Evolutionary conservation across 2,113 vertebrate genomes (phyloP).

Genomic region (Willisornis vidua): DNA sequence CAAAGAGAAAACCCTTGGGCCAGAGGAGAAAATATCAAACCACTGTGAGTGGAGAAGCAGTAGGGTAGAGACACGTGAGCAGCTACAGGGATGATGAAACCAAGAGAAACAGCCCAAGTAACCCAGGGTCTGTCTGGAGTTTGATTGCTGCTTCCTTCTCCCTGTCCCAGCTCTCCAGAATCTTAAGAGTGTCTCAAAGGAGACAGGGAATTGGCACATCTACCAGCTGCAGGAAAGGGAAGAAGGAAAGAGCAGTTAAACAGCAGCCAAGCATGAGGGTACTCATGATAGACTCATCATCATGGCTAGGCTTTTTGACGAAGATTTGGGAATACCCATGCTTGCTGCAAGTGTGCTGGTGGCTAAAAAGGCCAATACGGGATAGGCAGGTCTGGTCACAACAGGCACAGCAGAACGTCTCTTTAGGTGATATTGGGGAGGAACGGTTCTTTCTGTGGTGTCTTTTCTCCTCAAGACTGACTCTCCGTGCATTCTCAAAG

Average conservation of each 20-base stretch:
- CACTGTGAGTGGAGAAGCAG: not conserved
- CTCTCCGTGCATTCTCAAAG: no score
- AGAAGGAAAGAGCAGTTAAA: not conserved
- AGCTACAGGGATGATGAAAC: not conserved
- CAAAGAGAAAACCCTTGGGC: slow-evolving; percentile 34
- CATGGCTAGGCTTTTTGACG: no score
- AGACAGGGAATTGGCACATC: not conserved
- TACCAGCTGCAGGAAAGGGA: not conserved
- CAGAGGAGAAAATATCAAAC: slow-evolving; percentile 28
- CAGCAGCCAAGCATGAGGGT: not conserved
- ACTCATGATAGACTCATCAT: not conserved
- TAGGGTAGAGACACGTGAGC: not conserved
- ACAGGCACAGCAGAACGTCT: no score
- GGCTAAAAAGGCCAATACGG: no score
- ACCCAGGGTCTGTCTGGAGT: not conserved
- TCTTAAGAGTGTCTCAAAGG: fast-evolving
- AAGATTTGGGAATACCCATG: no score
- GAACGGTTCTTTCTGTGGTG: no score
- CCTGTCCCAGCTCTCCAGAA: not conserved
- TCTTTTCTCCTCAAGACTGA: no score
- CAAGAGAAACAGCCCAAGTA: not conserved
- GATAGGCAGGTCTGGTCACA: no score
- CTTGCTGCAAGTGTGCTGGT: no score
- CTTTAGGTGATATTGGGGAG: no score
- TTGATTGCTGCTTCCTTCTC: not conserved